phyloP scores from a whole-genome alignment of 2,888 invertebrate species.

The Acrocyrtus sp. region DNA sequence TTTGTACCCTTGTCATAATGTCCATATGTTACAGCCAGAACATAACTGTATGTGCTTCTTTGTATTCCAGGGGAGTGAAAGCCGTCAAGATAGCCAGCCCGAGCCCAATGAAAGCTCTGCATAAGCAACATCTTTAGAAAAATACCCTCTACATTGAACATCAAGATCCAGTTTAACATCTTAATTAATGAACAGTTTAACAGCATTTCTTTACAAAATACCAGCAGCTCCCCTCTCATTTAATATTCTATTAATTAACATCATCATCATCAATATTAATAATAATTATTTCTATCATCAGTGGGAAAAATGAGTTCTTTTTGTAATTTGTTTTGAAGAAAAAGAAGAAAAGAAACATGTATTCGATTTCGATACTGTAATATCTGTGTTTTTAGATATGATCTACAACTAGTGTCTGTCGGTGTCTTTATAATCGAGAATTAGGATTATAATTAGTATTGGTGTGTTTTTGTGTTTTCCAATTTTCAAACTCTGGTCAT shows the following conservation, averaged over 20 bases:
- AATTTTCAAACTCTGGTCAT: constrained; percentile 55
- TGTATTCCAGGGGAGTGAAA: constrained; percentile 49
- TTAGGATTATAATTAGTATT: constrained; percentile 49
- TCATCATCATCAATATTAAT: constrained; percentile 45
- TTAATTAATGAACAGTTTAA: too few relatives aligned
- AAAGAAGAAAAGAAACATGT: constrained; percentile 39
- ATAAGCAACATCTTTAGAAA: constrained; percentile 41
- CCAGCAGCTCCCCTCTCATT: constrained; percentile 52
- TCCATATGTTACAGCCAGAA: too few relatives aligned
- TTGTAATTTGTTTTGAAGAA: constrained; percentile 44
- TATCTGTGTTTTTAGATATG: constrained; percentile 42
- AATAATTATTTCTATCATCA: constrained; percentile 51
- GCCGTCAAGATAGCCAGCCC: constrained; percentile 53
- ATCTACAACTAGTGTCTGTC: constrained; percentile 40
- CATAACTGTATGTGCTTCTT: too few relatives aligned
- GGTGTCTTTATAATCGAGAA: constrained; percentile 52
- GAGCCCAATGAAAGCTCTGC: constrained; percentile 56
- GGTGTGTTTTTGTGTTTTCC: constrained; percentile 51
- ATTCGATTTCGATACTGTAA: constrained; percentile 33
- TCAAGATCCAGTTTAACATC: too few relatives aligned
- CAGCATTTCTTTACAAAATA: too few relatives aligned
- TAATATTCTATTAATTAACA: constrained; percentile 44
- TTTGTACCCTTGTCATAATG: too few relatives aligned
- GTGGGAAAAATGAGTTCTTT: constrained; percentile 49
- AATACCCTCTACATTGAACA: too few relatives aligned